Conservation (phyloP, 2,797 vertebrate species). For the Sibirionetta formosa region DNA sequence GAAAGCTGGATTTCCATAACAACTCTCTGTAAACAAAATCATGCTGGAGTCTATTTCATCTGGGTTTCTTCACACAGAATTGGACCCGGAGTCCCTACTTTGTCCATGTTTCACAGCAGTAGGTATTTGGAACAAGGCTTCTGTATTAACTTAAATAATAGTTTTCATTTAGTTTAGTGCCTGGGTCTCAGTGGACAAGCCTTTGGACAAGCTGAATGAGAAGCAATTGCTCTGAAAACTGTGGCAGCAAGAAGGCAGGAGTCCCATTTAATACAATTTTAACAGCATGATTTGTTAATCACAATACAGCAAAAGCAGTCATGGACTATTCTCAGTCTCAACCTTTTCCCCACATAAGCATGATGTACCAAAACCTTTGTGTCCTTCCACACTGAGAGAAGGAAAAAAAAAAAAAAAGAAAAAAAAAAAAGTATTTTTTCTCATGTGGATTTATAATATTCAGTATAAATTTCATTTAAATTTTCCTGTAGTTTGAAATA, state of each 20-base stretch:
- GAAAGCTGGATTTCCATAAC: not conserved
- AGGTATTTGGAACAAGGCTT: not conserved
- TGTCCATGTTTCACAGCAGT: not conserved
- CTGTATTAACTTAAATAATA: not conserved
- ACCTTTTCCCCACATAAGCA: not conserved
- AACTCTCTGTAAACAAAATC: not conserved
- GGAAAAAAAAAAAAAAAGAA: not conserved
- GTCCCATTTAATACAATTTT: not conserved
- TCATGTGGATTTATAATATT: not conserved
- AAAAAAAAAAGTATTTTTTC: not conserved
- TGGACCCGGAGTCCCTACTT: not conserved
- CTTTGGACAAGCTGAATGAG: not conserved
- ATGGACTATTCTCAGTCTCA: not conserved
- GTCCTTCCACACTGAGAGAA: not conserved
- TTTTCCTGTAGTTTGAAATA: not conserved
- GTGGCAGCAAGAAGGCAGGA: not conserved
- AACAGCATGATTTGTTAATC: constrained; percentile 4
- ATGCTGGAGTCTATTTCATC: not conserved
- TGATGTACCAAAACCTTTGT: not conserved
- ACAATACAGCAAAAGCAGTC: not conserved
- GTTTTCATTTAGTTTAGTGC: not conserved
- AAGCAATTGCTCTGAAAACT: not conserved
- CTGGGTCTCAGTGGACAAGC: not conserved
- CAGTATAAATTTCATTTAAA: not conserved
- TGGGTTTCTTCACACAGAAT: not conserved